Evolutionary conservation across 2,888 invertebrate species (phyloP).

Genomic region (Omphaloscelis lunosa): DNA sequence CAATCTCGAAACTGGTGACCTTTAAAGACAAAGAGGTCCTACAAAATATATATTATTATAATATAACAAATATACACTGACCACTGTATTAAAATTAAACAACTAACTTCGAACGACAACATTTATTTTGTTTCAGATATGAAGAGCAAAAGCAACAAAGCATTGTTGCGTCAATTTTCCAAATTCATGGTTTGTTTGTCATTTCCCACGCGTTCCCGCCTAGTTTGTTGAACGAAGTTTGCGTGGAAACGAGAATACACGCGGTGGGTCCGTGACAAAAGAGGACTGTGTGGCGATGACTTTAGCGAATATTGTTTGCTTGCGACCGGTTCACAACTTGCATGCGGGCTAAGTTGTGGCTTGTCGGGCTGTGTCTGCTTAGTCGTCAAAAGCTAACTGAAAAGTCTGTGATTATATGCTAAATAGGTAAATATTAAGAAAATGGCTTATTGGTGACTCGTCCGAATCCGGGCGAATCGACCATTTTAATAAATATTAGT

Average conservation of each 20-base stretch:
- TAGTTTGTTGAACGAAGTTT: conserved; percentile 43
- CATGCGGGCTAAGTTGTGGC: conserved; percentile 36
- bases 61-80: conserved; percentile 6
- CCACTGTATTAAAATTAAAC: neutral
- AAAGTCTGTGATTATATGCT: neutral
- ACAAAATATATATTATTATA: too few relatives aligned
- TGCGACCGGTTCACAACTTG: conserved; percentile 17
- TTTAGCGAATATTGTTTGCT: conserved; percentile 41
- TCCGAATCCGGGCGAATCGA: too few relatives aligned
- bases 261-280: conserved; percentile 21
- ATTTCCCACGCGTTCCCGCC: conserved; percentile 34
- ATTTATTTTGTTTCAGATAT: conserved; percentile 5
- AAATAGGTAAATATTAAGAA: neutral
- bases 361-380: neutral
- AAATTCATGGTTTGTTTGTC: conserved; percentile 43
- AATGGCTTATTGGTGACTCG: too few relatives aligned
- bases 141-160: conserved; percentile 27
- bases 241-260: conserved; percentile 10
- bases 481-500: too few relatives aligned
- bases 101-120: neutral
- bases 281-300: conserved; percentile 12
- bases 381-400: neutral
- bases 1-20: neutral
- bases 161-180: conserved; percentile 39
- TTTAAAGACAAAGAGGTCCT: too few relatives aligned